Evolutionary conservation across 2,797 vertebrate genomes (phyloP).

Genomic region (Pipistrellus nathusii): DNA sequence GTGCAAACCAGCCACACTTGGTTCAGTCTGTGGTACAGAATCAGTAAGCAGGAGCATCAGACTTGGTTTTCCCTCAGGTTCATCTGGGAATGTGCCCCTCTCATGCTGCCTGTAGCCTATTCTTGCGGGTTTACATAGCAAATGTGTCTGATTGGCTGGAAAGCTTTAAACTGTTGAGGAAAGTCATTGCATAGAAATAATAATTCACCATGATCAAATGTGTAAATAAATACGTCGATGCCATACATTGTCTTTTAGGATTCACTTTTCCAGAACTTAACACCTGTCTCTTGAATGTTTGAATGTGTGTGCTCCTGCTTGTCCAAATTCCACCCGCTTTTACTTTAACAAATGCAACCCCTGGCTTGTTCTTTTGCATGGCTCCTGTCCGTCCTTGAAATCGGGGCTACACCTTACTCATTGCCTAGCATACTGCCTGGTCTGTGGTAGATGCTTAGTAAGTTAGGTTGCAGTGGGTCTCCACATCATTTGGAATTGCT

Average conservation of each 20-base stretch:
- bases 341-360: background rate
- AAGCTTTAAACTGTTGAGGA: slow-evolving; percentile 20
- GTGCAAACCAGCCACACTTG: background rate
- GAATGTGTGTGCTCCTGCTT: background rate
- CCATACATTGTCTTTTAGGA: background rate
- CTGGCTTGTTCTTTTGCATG: background rate
- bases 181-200: background rate
- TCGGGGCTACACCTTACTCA: background rate
- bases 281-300: background rate
- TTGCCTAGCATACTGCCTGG: background rate
- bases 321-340: background rate
- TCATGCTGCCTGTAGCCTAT: background rate
- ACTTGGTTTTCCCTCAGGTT: slow-evolving; percentile 26
- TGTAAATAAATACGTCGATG: background rate
- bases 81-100: slow-evolving; percentile 30
- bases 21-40: background rate
- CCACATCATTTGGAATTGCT: background rate
- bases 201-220: background rate
- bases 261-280: slow-evolving; percentile 36
- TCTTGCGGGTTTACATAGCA: slow-evolving; percentile 13
- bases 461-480: background rate
- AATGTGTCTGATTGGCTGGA: background rate
- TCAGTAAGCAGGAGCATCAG: background rate
- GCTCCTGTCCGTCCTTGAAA: background rate
- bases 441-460: background rate